phyloP scores from a whole-genome alignment of 1,140 invertebrate genomes.

The Brachionus rotundiformis region DNA sequence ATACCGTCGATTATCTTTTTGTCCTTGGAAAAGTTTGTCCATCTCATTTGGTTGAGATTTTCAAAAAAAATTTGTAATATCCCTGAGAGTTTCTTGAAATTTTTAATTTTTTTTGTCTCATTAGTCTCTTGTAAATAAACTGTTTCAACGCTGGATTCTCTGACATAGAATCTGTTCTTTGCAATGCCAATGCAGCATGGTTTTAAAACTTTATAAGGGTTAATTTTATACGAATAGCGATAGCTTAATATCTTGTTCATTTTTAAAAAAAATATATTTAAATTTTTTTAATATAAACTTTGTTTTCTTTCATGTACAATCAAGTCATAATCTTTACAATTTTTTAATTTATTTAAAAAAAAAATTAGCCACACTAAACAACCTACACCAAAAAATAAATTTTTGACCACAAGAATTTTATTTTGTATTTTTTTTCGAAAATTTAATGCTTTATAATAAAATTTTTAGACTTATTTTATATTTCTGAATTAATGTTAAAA shows the following conservation, averaged over 20 bases:
- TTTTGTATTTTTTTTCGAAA: no score
- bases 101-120: slow-evolving; percentile 28
- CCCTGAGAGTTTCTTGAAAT: slow-evolving; percentile 22
- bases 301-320: neutral
- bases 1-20: slow-evolving; percentile 6
- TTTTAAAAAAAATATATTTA: neutral
- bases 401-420: no score
- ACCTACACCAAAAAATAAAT: no score
- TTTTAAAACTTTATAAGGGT: neutral
- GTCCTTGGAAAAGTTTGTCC: neutral
- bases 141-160: neutral
- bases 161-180: neutral
- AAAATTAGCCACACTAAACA: no score
- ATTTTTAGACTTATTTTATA: neutral
- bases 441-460: no score
- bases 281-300: neutral
- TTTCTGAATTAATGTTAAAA: slow-evolving; percentile 16
- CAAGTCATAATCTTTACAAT: neutral
- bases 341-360: neutral
- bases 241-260: neutral
- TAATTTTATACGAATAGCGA: neutral
- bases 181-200: neutral
- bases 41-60: neutral
- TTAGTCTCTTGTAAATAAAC: neutral
- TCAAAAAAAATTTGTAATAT: slow-evolving; percentile 4